Percentiles rank a stretch among this genome's conserved stretches.
Conservation (phyloP, 2,113 vertebrate genomes). For the Myiagra hebetior region DNA sequence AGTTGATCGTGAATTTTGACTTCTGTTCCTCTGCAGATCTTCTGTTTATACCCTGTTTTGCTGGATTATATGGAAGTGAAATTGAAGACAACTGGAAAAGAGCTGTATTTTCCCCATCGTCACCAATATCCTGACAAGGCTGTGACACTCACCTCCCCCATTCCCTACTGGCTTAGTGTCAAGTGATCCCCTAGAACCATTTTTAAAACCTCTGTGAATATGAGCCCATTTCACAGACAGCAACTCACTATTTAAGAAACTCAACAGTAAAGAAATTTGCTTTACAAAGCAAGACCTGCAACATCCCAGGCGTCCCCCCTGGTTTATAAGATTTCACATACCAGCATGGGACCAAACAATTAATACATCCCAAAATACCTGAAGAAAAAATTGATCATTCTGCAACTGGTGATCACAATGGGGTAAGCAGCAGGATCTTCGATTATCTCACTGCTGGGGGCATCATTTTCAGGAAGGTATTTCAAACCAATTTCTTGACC, state of each 20-base stretch:
- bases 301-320: background rate
- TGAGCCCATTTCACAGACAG: background rate
- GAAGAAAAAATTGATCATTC: background rate
- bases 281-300: background rate
- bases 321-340: background rate
- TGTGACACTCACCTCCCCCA: background rate
- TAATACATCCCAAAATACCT: background rate
- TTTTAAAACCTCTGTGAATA: background rate
- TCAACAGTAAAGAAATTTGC: background rate
- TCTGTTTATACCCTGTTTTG: background rate
- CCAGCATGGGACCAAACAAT: background rate
- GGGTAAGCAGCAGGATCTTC: background rate
- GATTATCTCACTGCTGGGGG: constrained; percentile 12
- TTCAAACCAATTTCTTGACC: constrained; percentile 51
- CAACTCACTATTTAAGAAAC: background rate
- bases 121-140: background rate
- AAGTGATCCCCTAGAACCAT: background rate
- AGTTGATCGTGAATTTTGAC: constrained; percentile 18
- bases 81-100: background rate
- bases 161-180: background rate
- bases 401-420: background rate
- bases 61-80: background rate
- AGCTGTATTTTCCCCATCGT: background rate
- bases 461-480: constrained; percentile 15
- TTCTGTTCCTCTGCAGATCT: background rate